A percentile compares a stretch with the other conserved stretches of the same genome.
Conservation (phyloP, 2,888 invertebrate genomes). For the Eristalis arbustorum region DNA sequence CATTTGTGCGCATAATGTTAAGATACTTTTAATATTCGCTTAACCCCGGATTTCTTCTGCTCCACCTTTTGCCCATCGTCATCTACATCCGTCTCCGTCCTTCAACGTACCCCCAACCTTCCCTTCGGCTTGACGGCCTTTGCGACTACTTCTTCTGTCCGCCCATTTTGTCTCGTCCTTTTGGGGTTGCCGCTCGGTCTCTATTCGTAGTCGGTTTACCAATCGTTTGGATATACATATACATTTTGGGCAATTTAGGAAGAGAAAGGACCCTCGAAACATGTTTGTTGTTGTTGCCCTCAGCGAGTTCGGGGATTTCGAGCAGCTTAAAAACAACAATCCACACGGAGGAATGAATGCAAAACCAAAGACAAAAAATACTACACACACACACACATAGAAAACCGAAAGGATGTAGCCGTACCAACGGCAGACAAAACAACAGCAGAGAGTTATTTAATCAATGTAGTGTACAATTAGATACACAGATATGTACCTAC, state of each 20-base stretch:
- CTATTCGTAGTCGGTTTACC: neutral
- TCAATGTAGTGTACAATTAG: slow-evolving; percentile 38
- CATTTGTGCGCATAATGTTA: slow-evolving; percentile 64
- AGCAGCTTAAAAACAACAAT: slow-evolving; percentile 41
- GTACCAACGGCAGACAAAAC: neutral
- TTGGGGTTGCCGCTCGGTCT: neutral
- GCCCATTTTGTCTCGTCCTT: neutral
- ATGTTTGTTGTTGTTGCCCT: neutral
- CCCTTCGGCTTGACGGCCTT: too few relatives aligned
- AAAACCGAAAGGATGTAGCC: neutral
- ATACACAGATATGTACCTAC: slow-evolving; percentile 12
- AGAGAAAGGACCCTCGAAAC: neutral
- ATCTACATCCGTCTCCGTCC: neutral
- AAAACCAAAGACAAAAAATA: neutral
- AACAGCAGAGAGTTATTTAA: slow-evolving; percentile 26
- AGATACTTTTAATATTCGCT: slow-evolving; percentile 61
- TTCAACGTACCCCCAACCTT: too few relatives aligned
- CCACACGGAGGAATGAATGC: slow-evolving; percentile 4
- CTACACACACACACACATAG: neutral
- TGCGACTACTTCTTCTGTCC: neutral
- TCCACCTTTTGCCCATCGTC: slow-evolving; percentile 1
- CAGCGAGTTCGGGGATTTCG: neutral
- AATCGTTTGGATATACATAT: neutral
- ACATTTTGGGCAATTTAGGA: neutral
- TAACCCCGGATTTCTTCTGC: slow-evolving; percentile 41